Evolutionary conservation across 2,113 vertebrate genomes (phyloP), one percentile per base, ranked within the genome.

Genomic region (Lophochroa leadbeateri): DNA sequence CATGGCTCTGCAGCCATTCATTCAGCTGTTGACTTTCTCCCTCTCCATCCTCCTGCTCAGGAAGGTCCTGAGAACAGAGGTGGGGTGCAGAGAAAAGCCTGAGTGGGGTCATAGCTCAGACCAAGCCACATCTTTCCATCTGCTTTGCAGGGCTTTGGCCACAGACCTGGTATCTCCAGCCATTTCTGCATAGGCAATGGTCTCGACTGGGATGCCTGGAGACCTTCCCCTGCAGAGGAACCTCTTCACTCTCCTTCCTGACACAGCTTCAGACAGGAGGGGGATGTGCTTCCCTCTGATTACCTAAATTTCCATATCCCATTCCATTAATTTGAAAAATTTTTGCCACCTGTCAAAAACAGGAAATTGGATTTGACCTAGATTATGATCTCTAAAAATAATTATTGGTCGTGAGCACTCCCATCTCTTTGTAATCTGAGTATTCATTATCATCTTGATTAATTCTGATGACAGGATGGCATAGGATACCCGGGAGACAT

Each of bases 341-440:
- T 97, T 96, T 95, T 95, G 84, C 88, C 95, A 97, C 97, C 94
- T 95, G 90, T 97, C 95, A 95, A 95, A 97, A 94, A 90, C 84
- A 96, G 97, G 97, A 98, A 97, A 97, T 98, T 98, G 96, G 94
- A 97, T 97, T 96, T 97, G 97, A 97, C 97, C 97, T 97, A 96
- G 97, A 95, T 97, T 97, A 97, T 93, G 87, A 96, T 98, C 97
- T 95, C 96, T 97, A 94, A 97, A 97, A 97, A 96, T 98, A 97
- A 96, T 98, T 98, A 97, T 97, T 97, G 94, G 94, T 97, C 86
- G 41, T 2, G 11, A 97, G 96, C 95, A 96, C 95, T 97, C 96
- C 94, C 97, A 94, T 92, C 95, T 96, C 97, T 97, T 98, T 98
- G 97, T 97, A 96, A 97, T 97, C 96, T 97, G 96, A 97, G 91